phyloP scores from a whole-genome alignment of 2,113 vertebrate genomes.

The Monarcha castaneiventris region DNA sequence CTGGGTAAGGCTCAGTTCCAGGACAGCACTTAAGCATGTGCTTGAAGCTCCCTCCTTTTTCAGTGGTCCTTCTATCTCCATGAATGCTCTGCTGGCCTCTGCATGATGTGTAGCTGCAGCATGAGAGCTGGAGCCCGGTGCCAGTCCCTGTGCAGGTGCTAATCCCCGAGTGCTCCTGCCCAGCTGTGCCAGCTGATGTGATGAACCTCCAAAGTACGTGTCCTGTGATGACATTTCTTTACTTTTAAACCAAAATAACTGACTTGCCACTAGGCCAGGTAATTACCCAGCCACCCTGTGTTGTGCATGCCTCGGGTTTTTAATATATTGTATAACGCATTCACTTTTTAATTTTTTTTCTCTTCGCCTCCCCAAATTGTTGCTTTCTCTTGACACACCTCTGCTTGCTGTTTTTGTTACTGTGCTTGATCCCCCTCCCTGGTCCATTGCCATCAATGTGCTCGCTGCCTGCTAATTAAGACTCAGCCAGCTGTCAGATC shows the following conservation, averaged over 20 bases:
- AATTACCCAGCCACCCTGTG: neutral
- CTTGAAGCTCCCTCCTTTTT: neutral
- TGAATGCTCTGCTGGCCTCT: neutral
- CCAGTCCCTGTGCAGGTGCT: neutral
- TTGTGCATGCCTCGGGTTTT: slow-evolving; percentile 59
- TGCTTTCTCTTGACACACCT: slow-evolving; percentile 68
- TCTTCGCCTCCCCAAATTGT: slow-evolving; percentile 60
- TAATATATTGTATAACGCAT: slow-evolving; percentile 64
- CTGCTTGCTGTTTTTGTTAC: slow-evolving; percentile 74
- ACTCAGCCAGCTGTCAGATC: slow-evolving; percentile 75
- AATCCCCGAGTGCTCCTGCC: accelerated
- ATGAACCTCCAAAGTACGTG: neutral
- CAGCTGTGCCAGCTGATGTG: neutral
- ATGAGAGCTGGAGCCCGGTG: neutral
- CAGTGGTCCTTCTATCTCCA: neutral
- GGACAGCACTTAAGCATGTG: neutral
- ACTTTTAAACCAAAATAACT: neutral
- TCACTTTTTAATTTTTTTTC: slow-evolving; percentile 49
- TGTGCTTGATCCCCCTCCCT: slow-evolving; percentile 71
- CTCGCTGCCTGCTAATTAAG: slow-evolving; percentile 78
- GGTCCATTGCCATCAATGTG: slow-evolving; percentile 74
- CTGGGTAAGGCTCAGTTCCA: neutral
- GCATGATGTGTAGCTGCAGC: neutral
- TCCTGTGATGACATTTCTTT: neutral
- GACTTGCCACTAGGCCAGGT: neutral